Conservation (phyloP, 2,113 vertebrate species). For the Stictonetta naevosa region DNA sequence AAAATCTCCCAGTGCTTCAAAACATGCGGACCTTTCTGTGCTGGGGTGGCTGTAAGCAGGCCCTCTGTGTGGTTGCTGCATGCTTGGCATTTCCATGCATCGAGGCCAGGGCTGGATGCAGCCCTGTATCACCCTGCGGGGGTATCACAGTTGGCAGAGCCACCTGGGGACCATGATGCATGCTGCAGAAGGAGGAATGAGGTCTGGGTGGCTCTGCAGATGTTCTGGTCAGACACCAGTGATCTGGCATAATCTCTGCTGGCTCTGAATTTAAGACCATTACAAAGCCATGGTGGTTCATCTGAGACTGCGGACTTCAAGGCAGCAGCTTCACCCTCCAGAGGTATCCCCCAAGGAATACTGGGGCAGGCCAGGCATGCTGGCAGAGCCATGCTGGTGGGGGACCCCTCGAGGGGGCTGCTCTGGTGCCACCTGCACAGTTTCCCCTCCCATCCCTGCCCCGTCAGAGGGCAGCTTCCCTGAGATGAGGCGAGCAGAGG, state of each 20-base stretch:
- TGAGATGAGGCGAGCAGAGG: background rate
- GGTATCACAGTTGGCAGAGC: background rate
- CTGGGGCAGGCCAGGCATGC: too few species aligned
- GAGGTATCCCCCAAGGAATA: background rate
- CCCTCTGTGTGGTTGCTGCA: background rate
- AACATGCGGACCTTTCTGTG: background rate
- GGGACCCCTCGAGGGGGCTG: background rate
- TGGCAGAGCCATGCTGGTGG: background rate
- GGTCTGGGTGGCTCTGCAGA: accelerated
- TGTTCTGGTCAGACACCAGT: background rate
- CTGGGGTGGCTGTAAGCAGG: background rate
- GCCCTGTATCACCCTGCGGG: background rate
- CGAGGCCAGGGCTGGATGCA: background rate
- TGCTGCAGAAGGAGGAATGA: background rate
- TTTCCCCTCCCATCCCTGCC: background rate
- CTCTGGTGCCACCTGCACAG: background rate
- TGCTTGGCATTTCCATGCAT: too few species aligned
- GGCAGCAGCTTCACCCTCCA: background rate
- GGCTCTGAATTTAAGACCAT: background rate
- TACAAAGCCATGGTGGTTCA: background rate
- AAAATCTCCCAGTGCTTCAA: background rate
- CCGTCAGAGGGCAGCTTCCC: background rate
- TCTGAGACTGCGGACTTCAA: background rate
- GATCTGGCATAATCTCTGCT: accelerated
- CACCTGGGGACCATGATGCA: background rate